A percentile compares a stretch with the other conserved stretches of the same genome.
Conservation (phyloP, 2,113 vertebrate species). For the Albula glossodonta region DNA sequence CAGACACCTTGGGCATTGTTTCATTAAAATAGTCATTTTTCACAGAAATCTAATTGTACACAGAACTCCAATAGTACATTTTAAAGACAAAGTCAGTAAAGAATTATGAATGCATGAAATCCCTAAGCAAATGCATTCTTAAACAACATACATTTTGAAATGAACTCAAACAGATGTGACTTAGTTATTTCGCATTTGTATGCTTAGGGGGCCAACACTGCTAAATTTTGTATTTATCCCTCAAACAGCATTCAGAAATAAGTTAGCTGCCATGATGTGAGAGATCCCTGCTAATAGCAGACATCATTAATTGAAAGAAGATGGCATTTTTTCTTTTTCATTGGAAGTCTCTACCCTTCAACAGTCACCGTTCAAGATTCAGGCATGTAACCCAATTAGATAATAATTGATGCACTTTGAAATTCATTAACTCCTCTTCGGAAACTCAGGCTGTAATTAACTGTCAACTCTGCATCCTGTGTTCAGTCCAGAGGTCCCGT, state of each 20-base stretch:
- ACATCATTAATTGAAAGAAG: constrained; percentile 14
- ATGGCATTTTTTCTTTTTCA: constrained; percentile 4
- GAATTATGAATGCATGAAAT: neutral
- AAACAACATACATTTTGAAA: neutral
- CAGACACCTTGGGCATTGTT: neutral
- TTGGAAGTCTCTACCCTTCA: constrained; percentile 36
- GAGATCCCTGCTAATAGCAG: neutral
- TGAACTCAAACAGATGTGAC: neutral
- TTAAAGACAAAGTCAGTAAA: neutral
- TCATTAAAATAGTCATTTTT: neutral
- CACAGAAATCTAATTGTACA: neutral
- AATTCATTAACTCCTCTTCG: constrained; percentile 81
- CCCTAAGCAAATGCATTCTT: neutral
- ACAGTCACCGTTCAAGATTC: constrained; percentile 37
- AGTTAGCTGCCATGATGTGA: neutral
- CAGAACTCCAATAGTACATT: neutral
- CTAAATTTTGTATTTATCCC: neutral
- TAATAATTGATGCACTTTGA: constrained; percentile 84
- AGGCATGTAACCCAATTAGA: constrained; percentile 78
- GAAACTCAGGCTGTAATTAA: constrained; percentile 79
- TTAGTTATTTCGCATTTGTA: neutral
- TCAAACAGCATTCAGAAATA: constrained; percentile 3
- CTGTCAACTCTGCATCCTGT: constrained; percentile 75
- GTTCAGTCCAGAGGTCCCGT: constrained; percentile 63
- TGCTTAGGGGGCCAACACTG: neutral